These are phyloP conservation scores for Tenthredo distinguenda DNA, from an alignment of 2,888 invertebrate genomes.

Conservation along the genomic window DNA sequence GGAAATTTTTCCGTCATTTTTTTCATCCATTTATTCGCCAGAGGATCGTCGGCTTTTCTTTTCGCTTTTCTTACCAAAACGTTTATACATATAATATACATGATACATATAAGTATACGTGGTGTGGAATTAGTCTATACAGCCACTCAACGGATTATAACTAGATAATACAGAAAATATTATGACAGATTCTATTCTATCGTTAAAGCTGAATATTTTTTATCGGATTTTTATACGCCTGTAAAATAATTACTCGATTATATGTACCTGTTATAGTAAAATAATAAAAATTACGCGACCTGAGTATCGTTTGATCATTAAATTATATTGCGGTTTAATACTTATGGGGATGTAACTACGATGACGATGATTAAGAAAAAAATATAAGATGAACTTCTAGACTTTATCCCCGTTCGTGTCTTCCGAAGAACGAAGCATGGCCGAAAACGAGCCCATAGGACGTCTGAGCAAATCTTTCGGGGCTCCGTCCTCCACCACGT, in stretches of 20 bases:
- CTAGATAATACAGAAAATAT: no score
- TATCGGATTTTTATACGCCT: not conserved
- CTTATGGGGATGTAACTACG: not conserved
- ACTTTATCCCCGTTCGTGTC: constrained; percentile 41
- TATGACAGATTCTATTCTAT: no score
- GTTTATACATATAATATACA: not conserved
- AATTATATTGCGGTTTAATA: not conserved
- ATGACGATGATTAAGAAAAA: not conserved
- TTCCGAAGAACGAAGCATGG: constrained; percentile 80
- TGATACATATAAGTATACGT: not conserved
- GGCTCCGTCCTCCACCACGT: constrained; percentile 84
- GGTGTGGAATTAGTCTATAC: not conserved
- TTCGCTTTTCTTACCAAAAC: not conserved
- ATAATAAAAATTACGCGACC: not conserved
- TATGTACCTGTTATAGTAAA: not conserved
- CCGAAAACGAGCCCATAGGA: constrained; percentile 81
- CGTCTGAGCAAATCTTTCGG: constrained; percentile 81
- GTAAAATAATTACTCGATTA: not conserved
- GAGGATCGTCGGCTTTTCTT: not conserved
- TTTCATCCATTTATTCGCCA: not conserved
- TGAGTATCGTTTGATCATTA: constrained; percentile 23
- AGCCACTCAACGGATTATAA: not conserved
- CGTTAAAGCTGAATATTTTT: no score
- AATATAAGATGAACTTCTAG: not conserved
- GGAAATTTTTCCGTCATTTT: not conserved